These are phyloP conservation scores for Corythoichthys intestinalis DNA, from an alignment of 2,113 vertebrate genomes.

Conservation along the genomic window DNA sequence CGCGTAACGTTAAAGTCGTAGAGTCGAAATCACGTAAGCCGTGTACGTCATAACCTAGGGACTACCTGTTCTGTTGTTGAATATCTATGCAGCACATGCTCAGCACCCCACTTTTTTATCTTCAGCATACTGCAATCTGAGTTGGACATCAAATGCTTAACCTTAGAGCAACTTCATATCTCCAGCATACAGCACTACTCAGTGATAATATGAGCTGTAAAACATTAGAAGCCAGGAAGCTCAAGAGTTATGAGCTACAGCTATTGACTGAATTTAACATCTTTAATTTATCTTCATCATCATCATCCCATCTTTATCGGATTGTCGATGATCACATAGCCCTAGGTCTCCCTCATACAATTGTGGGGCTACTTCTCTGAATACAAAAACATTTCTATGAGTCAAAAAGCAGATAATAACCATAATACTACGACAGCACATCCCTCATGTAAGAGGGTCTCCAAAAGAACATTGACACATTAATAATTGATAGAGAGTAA, in stretches of 20 bases:
- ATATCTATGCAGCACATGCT: neutral
- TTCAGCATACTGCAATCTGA: neutral
- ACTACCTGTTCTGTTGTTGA: too few relatives aligned
- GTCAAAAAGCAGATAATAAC: constrained; percentile 63
- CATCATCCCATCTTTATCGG: constrained; percentile 56
- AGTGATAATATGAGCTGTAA: constrained; percentile 22
- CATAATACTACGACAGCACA: constrained; percentile 64
- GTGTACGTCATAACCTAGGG: too few relatives aligned
- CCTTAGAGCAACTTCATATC: constrained; percentile 13
- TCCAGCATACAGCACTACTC: constrained; percentile 1
- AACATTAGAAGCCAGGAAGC: constrained; percentile 36
- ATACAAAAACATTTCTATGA: constrained; percentile 55
- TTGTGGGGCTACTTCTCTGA: constrained; percentile 40
- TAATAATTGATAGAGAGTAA: constrained; percentile 66
- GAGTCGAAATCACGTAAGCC: too few relatives aligned
- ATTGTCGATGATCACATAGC: constrained; percentile 56
- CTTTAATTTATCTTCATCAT: constrained; percentile 63
- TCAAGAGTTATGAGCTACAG: constrained; percentile 50
- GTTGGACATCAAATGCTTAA: neutral
- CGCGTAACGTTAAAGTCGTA: too few relatives aligned
- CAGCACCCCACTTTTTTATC: neutral
- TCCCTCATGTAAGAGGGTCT: constrained; percentile 60
- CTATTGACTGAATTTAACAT: constrained; percentile 55
- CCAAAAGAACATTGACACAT: constrained; percentile 56
- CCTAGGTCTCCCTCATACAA: constrained; percentile 32